phyloP scores from a whole-genome alignment of 1,140 invertebrate species.

The Anagrus nilaparvatae region DNA sequence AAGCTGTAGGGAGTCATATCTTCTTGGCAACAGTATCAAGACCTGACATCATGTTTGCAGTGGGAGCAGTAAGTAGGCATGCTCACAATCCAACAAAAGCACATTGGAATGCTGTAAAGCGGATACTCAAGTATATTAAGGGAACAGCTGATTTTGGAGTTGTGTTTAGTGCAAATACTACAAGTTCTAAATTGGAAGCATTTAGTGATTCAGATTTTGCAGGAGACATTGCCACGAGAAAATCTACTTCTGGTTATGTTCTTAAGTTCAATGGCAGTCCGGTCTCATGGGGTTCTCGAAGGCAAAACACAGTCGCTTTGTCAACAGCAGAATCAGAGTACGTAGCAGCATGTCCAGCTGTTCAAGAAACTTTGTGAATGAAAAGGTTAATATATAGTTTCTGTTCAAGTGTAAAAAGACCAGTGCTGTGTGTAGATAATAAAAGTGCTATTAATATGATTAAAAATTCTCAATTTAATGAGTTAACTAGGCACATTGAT shows the following conservation, averaged over 20 bases:
- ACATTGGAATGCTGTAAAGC: constrained; percentile 10
- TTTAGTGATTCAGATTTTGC: constrained; percentile 15
- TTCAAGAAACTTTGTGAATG: constrained; percentile 9
- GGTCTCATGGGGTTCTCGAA: constrained; percentile 10
- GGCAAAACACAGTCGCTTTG: constrained; percentile 11
- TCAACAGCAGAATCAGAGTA: constrained; percentile 12
- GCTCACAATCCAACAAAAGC: not conserved
- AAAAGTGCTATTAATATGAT: too few species aligned
- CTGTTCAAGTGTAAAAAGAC: too few species aligned
- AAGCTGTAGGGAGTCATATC: not conserved
- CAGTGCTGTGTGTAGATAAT: too few species aligned
- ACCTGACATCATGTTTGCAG: not conserved
- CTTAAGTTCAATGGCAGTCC: constrained; percentile 5
- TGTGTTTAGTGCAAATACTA: too few species aligned
- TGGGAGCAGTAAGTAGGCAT: not conserved
- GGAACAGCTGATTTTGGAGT: constrained; percentile 7
- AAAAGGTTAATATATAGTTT: too few species aligned
- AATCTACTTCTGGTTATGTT: constrained; percentile 5
- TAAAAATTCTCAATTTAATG: too few species aligned
- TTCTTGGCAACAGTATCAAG: constrained; percentile 1
- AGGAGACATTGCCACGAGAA: constrained; percentile 5
- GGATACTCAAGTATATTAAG: constrained; percentile 7
- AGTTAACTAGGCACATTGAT: too few species aligned
- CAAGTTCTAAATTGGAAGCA: not conserved
- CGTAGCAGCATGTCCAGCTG: constrained; percentile 5